phyloP scores from a whole-genome alignment of 2,113 vertebrate genomes.

The Corythoichthys haematopterus region DNA sequence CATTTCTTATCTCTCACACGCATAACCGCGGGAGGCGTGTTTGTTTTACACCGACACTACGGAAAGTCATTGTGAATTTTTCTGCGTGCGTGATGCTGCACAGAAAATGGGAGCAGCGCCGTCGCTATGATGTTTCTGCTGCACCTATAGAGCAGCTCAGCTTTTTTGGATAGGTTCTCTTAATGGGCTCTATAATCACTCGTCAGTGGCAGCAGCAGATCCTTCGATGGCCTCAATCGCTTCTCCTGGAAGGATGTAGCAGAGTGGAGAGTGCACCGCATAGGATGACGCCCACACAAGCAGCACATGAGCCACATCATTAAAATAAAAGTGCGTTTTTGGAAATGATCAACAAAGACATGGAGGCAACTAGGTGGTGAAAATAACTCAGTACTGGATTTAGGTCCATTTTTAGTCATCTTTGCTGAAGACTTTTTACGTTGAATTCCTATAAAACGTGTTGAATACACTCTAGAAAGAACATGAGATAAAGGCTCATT shows the following conservation, averaged over 20 bases:
- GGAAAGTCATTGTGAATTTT: slow-evolving; percentile 27
- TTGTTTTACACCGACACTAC: slow-evolving; percentile 34
- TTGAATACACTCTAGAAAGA: background rate
- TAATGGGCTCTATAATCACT: slow-evolving; percentile 13
- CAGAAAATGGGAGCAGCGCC: slow-evolving; percentile 25
- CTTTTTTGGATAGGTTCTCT: slow-evolving; percentile 1
- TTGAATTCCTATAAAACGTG: background rate
- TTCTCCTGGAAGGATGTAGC: slow-evolving; percentile 51
- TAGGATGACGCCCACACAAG: slow-evolving; percentile 63
- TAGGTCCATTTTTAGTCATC: background rate
- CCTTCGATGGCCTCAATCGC: slow-evolving; percentile 46
- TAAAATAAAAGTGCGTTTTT: slow-evolving; percentile 48
- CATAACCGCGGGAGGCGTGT: slow-evolving; percentile 12
- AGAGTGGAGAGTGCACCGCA: slow-evolving; percentile 48
- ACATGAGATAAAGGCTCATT: background rate
- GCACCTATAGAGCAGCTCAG: slow-evolving; percentile 19
- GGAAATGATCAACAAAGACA: slow-evolving; percentile 41
- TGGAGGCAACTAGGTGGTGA: too few relatives aligned
- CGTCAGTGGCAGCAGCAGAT: slow-evolving; percentile 17
- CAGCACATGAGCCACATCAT: slow-evolving; percentile 62
- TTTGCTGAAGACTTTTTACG: background rate
- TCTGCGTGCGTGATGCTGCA: slow-evolving; percentile 13
- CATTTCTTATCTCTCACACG: slow-evolving; percentile 30
- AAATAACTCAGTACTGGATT: background rate
- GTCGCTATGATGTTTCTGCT: slow-evolving; percentile 8